Conservation (phyloP, 2,888 invertebrate genomes). For the Mechanitis messenoides region DNA sequence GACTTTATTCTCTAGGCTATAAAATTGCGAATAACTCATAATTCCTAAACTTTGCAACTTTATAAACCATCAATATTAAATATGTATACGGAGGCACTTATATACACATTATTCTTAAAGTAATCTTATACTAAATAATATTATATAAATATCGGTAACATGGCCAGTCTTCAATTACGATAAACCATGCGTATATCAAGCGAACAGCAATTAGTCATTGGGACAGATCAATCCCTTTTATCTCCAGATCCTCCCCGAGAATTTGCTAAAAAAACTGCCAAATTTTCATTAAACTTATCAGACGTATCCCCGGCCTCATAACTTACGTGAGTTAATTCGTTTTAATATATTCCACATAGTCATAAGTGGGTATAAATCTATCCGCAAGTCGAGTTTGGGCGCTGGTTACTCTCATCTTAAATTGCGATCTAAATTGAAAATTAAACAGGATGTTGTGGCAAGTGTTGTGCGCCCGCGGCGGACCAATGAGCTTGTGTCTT, state of each 20-base stretch:
- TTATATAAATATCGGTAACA: conserved; percentile 28
- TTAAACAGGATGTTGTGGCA: conserved; percentile 61
- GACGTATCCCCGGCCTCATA: conserved; percentile 52
- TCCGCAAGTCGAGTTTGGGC: conserved; percentile 69
- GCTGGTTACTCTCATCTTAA: conserved; percentile 69
- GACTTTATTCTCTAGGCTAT: conserved; percentile 19
- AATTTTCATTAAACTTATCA: conserved; percentile 71
- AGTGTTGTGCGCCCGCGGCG: conserved; percentile 37
- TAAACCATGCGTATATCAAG: conserved; percentile 33
- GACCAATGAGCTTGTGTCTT: conserved; percentile 24
- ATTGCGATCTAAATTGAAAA: conserved; percentile 78
- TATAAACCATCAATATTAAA: too few species aligned
- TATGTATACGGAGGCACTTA: too few species aligned
- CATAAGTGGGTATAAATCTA: conserved; percentile 67
- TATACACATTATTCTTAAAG: too few species aligned
- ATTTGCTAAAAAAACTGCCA: conserved; percentile 60
- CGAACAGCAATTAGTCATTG: conserved; percentile 39
- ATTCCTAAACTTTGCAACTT: not conserved
- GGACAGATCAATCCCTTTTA: conserved; percentile 63
- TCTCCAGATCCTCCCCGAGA: conserved; percentile 48
- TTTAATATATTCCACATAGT: conserved; percentile 65
- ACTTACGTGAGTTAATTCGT: conserved; percentile 68
- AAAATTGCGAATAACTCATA: not conserved
- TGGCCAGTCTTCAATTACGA: conserved; percentile 36
- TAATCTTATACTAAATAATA: conserved; percentile 13